Conservation (phyloP, 2,797 vertebrate species). For the Pipistrellus pygmaeus region DNA sequence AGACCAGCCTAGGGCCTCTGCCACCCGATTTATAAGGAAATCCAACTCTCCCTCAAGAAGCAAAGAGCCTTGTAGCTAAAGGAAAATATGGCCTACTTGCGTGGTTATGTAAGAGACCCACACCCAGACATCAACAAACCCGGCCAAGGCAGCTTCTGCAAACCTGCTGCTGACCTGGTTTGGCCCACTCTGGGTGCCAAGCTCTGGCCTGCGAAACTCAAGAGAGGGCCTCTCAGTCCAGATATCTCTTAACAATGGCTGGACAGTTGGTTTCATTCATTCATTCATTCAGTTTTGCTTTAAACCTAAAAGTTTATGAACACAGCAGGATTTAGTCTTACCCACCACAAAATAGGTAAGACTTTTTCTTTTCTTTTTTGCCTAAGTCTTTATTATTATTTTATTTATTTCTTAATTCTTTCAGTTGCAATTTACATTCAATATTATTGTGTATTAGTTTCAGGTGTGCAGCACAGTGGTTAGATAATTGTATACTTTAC, state of each 20-base stretch:
- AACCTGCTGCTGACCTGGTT: background rate
- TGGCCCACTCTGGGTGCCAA: background rate
- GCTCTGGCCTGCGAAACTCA: background rate
- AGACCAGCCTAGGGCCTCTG: background rate
- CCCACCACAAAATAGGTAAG: background rate
- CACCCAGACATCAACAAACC: slow-evolving; percentile 57
- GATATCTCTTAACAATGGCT: background rate
- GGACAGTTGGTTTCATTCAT: background rate
- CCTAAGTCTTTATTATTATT: background rate
- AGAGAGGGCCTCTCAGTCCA: background rate
- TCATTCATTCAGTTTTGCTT: background rate
- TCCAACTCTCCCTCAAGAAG: background rate
- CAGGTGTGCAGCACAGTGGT: background rate
- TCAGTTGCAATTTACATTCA: background rate
- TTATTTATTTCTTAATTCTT: background rate
- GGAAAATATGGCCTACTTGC: slow-evolving; percentile 7
- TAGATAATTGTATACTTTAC: background rate
- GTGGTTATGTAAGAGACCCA: slow-evolving; percentile 62
- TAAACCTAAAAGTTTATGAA: background rate
- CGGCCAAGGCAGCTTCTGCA: background rate
- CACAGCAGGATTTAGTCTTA: background rate
- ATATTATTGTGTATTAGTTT: background rate
- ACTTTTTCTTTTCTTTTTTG: background rate
- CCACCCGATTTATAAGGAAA: background rate
- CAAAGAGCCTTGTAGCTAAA: background rate